A percentile compares a stretch with the other conserved stretches of the same genome.
phyloP scores from a whole-genome alignment of 2,113 vertebrate genomes.

The Lophotis ruficrista region DNA sequence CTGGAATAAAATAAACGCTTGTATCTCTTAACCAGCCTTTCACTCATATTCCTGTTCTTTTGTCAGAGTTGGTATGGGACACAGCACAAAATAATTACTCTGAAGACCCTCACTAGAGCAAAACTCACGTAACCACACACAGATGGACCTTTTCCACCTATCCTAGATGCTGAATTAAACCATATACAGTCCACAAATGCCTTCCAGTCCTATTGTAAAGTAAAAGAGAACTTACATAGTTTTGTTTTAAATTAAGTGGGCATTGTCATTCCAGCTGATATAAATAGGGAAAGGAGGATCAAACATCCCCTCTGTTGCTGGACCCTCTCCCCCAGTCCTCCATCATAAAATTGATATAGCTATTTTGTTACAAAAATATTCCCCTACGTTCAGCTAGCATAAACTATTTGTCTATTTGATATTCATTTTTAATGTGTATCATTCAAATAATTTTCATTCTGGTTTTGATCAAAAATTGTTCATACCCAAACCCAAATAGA shows the following conservation, averaged over 20 bases:
- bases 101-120: neutral
- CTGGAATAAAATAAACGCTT: conserved; percentile 29
- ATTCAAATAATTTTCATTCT: neutral
- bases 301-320: neutral
- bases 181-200: neutral
- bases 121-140: neutral
- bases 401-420: neutral
- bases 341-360: neutral
- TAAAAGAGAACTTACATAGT: neutral
- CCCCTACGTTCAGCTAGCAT: neutral
- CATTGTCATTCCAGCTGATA: neutral
- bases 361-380: neutral
- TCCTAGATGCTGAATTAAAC: conserved; percentile 1
- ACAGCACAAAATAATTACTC: conserved; percentile 10
- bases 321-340: neutral
- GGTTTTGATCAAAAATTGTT: neutral
- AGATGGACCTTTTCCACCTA: neutral
- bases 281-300: neutral
- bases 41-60: neutral
- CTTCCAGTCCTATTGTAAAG: neutral
- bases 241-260: neutral
- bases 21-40: conserved; percentile 19
- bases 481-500: neutral
- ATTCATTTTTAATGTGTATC: neutral
- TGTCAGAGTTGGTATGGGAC: neutral